Evolutionary conservation across 2,797 vertebrate species (phyloP), one percentile per base, ranked within the genome.

Genomic region (Typhlichthys eigenmanni): DNA sequence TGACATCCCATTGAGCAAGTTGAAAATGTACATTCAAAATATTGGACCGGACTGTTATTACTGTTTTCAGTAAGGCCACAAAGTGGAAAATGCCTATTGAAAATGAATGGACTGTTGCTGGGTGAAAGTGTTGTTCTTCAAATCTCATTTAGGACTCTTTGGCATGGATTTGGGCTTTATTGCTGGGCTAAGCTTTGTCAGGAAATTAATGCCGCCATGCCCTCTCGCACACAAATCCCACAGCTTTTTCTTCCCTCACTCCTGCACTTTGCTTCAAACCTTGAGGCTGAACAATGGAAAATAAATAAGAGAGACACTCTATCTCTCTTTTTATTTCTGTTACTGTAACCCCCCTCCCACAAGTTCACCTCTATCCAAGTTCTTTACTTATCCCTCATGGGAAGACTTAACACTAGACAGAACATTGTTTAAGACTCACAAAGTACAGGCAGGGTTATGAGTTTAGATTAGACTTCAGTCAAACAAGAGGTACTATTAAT

Each of bases 401-500:
- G 29, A 47, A 29, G 56, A 46, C 54, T 68, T 57, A 76, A 80
- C 66, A 64, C 60, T 29, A 81, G 64, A 72, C 70, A 51, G 49
- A 60, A 16, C 49, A 55, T 80, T 75, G 72, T 78, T 66, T 81
- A 46, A 58, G 47, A 57, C 58, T 66, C 52, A 55, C 71, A 79
- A 85, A 79, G 69, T 68, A 56, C 51, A 60, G 69, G 47, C 54
- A 46, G 52, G 64, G 75, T 82, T 75, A 80, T 55, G 67, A 71
- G 74, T 75, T 83, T 77, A 60, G 60, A 81, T 78, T 78, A 79
- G 68, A 69, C 74, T 72, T 55, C 32, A 72, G 81, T 63, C 76
- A 81, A 85, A 89, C 74, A 84, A 80, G 65, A 65, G 62, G 58
- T 74, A 62, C 72, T 79, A 78, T 85, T 86, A 87, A 84, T 84